Evolutionary conservation across 2,888 invertebrate species (phyloP).

Genomic region (Alloscopus bannaensis): DNA sequence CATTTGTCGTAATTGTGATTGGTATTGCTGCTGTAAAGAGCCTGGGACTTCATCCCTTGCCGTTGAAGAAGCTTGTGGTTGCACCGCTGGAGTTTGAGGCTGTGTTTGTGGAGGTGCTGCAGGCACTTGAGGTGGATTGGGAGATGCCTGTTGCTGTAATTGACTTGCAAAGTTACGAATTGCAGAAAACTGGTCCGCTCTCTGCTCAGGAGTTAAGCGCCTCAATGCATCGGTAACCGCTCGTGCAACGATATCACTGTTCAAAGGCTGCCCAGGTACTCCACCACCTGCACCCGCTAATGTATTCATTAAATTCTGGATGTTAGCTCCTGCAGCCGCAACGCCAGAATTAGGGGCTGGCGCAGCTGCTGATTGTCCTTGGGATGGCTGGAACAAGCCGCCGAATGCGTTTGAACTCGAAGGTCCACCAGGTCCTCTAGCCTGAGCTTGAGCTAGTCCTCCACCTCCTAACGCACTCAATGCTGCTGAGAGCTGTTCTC

Average conservation of each 20-base stretch:
- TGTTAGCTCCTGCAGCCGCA: constrained; percentile 61
- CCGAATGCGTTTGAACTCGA: constrained; percentile 73
- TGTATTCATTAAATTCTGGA: constrained; percentile 38
- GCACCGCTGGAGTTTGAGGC: neutral
- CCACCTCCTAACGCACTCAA: constrained; percentile 74
- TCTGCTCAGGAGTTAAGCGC: constrained; percentile 67
- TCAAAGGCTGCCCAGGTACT: constrained; percentile 53
- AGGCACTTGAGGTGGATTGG: neutral
- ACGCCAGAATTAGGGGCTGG: constrained; percentile 32
- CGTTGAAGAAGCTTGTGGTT: constrained; percentile 14
- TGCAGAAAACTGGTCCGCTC: constrained; percentile 64
- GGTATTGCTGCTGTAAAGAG: too few species aligned
- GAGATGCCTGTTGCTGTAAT: constrained; percentile 34
- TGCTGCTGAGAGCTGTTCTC: constrained; percentile 85
- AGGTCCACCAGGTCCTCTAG: neutral
- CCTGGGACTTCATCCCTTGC: too few species aligned
- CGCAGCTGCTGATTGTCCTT: neutral
- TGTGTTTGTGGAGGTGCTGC: neutral
- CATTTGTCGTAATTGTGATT: constrained; percentile 81
- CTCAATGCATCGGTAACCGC: constrained; percentile 68
- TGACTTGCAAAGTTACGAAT: constrained; percentile 63
- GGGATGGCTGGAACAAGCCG: constrained; percentile 42
- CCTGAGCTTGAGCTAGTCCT: neutral
- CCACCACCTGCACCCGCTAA: constrained; percentile 44
- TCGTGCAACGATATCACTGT: constrained; percentile 67